Evolutionary conservation across 2,888 invertebrate species (phyloP).

Genomic region (Troides helena): DNA sequence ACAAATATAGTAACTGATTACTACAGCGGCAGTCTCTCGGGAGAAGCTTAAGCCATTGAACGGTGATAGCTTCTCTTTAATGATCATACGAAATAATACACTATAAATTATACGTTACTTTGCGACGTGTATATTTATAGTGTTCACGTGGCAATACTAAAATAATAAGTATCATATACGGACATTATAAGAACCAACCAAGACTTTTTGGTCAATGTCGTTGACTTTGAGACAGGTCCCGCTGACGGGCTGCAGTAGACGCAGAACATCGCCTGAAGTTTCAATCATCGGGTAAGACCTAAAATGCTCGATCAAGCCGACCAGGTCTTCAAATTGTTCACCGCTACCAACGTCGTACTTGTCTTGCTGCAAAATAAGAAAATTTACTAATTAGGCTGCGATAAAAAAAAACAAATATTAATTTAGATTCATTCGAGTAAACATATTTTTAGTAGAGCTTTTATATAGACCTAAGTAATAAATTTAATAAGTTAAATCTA

Average conservation of each 20-base stretch:
- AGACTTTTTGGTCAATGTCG: constrained; percentile 53
- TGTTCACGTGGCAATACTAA: not conserved
- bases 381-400: not conserved
- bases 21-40: no score
- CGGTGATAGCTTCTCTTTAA: no score
- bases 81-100: no score
- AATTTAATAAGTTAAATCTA: no score
- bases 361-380: constrained; percentile 81
- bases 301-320: constrained; percentile 96
- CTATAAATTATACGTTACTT: no score
- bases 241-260: constrained; percentile 95
- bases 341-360: constrained; percentile 99
- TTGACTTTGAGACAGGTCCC: constrained; percentile 88
- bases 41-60: no score
- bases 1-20: not conserved
- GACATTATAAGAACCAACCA: constrained; percentile 37
- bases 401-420: not conserved
- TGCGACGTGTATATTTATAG: not conserved
- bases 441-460: no score
- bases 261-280: constrained; percentile 96
- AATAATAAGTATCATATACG: not conserved
- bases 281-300: constrained; percentile 98
- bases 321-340: constrained; percentile 93
- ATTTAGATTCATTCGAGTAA: not conserved
- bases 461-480: no score